Base-by-base conservation (phyloP, 2,113 vertebrate genomes). In the Bolborhynchus lineola region DNA sequence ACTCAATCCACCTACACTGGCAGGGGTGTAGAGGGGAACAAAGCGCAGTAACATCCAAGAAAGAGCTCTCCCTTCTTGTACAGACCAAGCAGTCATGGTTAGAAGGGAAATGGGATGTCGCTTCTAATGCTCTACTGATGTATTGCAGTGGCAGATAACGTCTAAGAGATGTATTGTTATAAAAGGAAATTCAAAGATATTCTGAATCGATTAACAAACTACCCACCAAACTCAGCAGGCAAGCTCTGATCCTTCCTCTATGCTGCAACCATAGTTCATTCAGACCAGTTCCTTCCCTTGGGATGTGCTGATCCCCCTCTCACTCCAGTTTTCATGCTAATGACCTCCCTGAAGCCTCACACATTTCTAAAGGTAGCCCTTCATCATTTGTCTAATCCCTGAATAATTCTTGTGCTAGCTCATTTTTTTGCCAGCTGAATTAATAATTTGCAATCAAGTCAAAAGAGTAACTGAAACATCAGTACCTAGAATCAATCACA, bases 241-340 rank as follows among this genome's bases (percentile, higher is more conserved):
- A 42, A 60, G 25, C 63, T 44, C 53, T 67, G 52, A 6, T 59
- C 24, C 29, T 18, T 60, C 13, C 16, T 68, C 10, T 26, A 35
- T 44, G 50, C 35, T 4, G 4, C 42, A 31, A 19, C 14, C 29
- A 41, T 8, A 0, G 2, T 16, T 76, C 8, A 10, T 24, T 29
- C 52, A 50, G 42, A 17, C 41, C 10, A 7, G 2, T 13, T n/a
- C 71, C 12, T 41, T 67, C 62, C 26, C 23, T 29, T 19, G 46
- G 70, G 29, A 59, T 20, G 24, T 57, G 20, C n/a, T 13, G 13
- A 50, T 50, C 52, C 52, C 50, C 16, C 21, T 21, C 63, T 31
- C 37, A 12, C 33, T 46, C 33, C 35, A 28, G 7, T 39, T 70
- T 28, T 52, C 46, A 28, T 16, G 19, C 33, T 78, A 23, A 35